Percentiles rank a stretch among this genome's conserved stretches.
Conservation (phyloP, 2,797 vertebrate species). For the Zonotrichia albicollis region DNA sequence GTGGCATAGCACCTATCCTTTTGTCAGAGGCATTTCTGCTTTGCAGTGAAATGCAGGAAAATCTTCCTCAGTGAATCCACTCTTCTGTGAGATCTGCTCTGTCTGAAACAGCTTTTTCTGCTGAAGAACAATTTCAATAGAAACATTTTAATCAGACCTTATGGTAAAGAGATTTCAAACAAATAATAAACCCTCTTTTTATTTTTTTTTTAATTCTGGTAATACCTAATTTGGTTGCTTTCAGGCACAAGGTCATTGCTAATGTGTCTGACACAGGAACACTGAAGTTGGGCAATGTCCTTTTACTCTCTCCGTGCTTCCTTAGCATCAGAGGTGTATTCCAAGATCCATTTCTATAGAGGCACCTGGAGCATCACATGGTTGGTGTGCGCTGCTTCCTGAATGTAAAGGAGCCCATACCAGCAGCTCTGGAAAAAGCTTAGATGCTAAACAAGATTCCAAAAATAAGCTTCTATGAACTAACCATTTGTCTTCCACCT, state of each 20-base stretch:
- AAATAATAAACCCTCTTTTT: background rate
- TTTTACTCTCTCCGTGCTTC: background rate
- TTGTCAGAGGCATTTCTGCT: background rate
- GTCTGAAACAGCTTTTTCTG: background rate
- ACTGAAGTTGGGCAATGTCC: rapidly evolving
- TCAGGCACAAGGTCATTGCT: background rate
- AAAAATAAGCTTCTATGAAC: background rate
- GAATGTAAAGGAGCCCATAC: background rate
- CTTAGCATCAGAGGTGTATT: background rate
- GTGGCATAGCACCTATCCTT: background rate
- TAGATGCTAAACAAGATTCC: background rate
- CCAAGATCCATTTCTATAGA: background rate
- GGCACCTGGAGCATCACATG: background rate
- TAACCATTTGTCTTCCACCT: background rate
- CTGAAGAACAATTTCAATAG: background rate
- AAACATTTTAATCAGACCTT: background rate
- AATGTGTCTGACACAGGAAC: background rate
- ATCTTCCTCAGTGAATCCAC: background rate
- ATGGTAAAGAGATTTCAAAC: background rate
- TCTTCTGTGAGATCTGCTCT: background rate
- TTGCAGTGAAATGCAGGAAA: background rate
- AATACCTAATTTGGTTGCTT: background rate
- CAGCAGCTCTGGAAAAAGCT: background rate
- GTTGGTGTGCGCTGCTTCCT: background rate
- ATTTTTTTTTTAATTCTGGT: background rate